Evolutionary conservation across 2,797 vertebrate genomes (phyloP), one percentile per base, ranked within the genome.

Genomic region (Emydoidea blandingii): DNA sequence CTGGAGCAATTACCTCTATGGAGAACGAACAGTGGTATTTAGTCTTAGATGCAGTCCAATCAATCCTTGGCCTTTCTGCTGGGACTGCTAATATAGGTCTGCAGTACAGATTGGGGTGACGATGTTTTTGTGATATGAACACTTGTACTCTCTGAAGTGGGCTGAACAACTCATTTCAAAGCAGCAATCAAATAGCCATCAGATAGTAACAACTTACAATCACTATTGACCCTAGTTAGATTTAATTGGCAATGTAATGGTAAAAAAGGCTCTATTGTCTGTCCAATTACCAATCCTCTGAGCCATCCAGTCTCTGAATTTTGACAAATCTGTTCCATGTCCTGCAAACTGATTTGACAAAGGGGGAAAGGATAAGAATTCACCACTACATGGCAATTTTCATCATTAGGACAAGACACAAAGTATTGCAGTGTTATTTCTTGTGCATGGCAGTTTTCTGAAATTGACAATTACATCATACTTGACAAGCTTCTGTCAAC

Each of bases 1-100:
- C 90, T 82, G 93, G 52, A 94, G 90, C 31, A 62, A 94, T 93
- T 57, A 87, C 87, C 52, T 96, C 91, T 94, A 91, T 81, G 89
- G 90, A 68, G 72, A 94, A 59, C 76, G 25, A 94, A 56, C 72
- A 34, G 52, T 29, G 79, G 79, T 92, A 81, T 97, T 93, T 91
- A 68, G 49, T 88, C 84, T 93, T 37, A 47, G 81, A 23, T 4
- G 0, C 16, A 34, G 65, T 65, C 92, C 89, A 65, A 79, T 96
- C 49, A 47, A 65, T 85, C 80, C 80, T 81, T 59, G 65, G 95
- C 65, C 94, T 89, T 91, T 95, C 86, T 88, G 89, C 90, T 79
- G 91, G 94, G 94, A 2, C 84, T 68, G 93, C 72, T 94, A 90
- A 47, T 50, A 44, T 50, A 96, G 93, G 84, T 2, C 34, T 92